These are phyloP conservation scores for Orchestia grillus DNA, from an alignment of 1,140 invertebrate genomes.

Conservation along the genomic window DNA sequence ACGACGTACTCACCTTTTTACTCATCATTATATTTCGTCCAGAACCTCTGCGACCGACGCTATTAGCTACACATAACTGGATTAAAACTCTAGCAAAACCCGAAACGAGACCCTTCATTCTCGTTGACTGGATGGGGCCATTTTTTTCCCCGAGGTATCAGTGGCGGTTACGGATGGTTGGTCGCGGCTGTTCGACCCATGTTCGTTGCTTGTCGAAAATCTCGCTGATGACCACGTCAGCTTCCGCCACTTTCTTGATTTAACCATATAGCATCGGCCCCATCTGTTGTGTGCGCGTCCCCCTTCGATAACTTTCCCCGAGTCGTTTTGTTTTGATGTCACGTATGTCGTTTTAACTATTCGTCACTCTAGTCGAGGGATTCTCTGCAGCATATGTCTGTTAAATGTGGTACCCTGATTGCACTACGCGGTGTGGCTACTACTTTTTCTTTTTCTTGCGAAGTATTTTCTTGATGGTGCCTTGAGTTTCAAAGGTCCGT, in stretches of 20 bases:
- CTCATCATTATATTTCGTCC: constrained; percentile 21
- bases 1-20: constrained; percentile 11
- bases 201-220: neutral
- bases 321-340: neutral
- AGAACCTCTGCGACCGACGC: neutral
- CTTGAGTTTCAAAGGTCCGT: neutral
- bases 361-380: neutral
- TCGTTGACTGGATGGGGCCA: neutral
- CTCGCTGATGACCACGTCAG: neutral
- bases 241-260: neutral
- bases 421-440: neutral
- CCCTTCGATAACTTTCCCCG: neutral
- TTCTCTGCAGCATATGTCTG: neutral
- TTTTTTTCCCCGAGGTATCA: constrained; percentile 32
- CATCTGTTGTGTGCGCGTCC: neutral
- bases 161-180: constrained; percentile 14
- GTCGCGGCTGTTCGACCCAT: neutral
- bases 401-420: neutral
- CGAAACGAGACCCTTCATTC: neutral
- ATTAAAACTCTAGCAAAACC: constrained; percentile 25
- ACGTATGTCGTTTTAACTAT: neutral
- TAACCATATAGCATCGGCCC: neutral
- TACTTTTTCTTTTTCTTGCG: neutral
- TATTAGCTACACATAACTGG: constrained; percentile 46
- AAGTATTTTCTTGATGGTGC: neutral